These are phyloP conservation scores for Odontesthes bonariensis DNA, from an alignment of 2,113 vertebrate species.

Conservation along the genomic window DNA sequence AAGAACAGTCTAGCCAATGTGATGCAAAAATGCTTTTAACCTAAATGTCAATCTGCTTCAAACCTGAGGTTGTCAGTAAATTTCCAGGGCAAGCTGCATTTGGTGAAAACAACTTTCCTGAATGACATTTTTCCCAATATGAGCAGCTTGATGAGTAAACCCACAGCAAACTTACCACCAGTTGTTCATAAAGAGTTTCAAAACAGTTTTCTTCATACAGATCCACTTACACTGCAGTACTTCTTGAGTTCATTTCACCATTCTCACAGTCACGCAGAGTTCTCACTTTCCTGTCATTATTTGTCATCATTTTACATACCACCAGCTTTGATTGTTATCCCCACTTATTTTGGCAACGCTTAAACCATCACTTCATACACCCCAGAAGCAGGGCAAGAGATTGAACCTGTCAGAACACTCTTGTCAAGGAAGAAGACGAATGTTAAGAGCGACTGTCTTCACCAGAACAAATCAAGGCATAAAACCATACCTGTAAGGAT, in stretches of 20 bases:
- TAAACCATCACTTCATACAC: slow-evolving; percentile 1
- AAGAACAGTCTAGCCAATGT: slow-evolving; percentile 2
- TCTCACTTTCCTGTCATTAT: slow-evolving; percentile 53
- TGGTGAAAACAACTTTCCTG: background rate
- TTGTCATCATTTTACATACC: slow-evolving; percentile 59
- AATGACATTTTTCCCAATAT: background rate
- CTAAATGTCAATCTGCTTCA: slow-evolving; percentile 11
- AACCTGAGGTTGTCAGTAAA: background rate
- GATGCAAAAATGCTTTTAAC: background rate
- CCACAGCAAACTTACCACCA: background rate
- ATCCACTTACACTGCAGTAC: slow-evolving; percentile 58
- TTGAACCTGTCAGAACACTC: slow-evolving; percentile 3
- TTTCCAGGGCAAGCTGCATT: background rate
- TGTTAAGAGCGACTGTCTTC: background rate
- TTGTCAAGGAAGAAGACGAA: background rate
- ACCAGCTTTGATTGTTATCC: slow-evolving; percentile 20
- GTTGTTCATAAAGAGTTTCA: slow-evolving; percentile 15
- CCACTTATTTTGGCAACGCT: slow-evolving; percentile 23
- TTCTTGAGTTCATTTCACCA: slow-evolving; percentile 48
- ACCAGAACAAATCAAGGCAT: background rate
- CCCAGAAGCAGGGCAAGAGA: slow-evolving; percentile 3
- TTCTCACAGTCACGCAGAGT: slow-evolving; percentile 53
- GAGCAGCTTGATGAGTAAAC: background rate
- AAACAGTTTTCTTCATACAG: slow-evolving; percentile 7
- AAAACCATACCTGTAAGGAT: background rate